These are phyloP conservation scores for Phalloptychus januarius DNA, from an alignment of 2,797 vertebrate genomes.

Conservation along the genomic window DNA sequence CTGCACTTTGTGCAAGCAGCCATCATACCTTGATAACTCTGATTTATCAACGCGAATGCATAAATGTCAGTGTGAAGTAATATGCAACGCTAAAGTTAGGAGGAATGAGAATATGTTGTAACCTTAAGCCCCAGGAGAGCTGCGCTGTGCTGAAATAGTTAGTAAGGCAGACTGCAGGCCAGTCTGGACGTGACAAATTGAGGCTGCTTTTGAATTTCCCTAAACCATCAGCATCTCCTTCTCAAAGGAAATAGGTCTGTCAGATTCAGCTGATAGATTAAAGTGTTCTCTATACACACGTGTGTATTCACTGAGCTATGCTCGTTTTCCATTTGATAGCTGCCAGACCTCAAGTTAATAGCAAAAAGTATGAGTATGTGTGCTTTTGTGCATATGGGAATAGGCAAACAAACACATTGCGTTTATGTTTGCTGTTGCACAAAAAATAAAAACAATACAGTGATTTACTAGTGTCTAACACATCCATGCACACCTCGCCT, in stretches of 20 bases:
- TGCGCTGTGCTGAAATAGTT: constrained; percentile 16
- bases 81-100: not conserved
- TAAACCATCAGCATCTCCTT: constrained; percentile 57
- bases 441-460: constrained; percentile 8
- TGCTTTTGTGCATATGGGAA: constrained; percentile 7
- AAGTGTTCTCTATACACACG: constrained; percentile 62
- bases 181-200: constrained; percentile 56
- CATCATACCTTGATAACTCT: not conserved
- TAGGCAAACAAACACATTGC: not conserved
- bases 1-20: not conserved
- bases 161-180: constrained; percentile 29
- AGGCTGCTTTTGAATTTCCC: constrained; percentile 57
- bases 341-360: constrained; percentile 23
- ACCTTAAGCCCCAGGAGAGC: constrained; percentile 7
- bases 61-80: not conserved
- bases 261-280: constrained; percentile 67
- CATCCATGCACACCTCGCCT: constrained; percentile 12
- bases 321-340: constrained; percentile 41
- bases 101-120: constrained; percentile 7
- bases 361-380: not conserved
- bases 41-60: constrained; percentile 28
- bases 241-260: constrained; percentile 68
- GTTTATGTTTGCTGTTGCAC: not conserved
- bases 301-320: constrained; percentile 61
- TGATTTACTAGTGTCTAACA: constrained; percentile 40